Evolutionary conservation across 2,888 invertebrate species (phyloP).

Genomic region (Ashinkailepas kermadecensis): DNA sequence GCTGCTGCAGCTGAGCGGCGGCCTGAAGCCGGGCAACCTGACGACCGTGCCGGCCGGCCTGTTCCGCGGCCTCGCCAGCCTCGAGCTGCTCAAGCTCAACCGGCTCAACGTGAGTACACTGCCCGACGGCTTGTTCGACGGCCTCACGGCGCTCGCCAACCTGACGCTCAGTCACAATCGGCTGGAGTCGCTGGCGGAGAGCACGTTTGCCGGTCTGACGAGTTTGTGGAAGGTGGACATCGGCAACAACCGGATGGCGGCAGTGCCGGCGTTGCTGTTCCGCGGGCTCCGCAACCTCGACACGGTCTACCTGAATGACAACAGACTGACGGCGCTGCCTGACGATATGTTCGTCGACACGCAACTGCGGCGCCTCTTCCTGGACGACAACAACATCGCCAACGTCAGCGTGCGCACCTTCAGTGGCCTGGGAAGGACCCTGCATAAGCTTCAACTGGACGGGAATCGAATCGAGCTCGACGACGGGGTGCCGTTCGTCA

Average conservation of each 20-base stretch:
- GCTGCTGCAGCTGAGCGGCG: neutral
- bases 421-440: neutral
- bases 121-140: neutral
- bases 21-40: neutral
- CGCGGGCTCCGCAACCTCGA: slow-evolving; percentile 53
- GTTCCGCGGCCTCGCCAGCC: no score
- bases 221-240: slow-evolving; percentile 57
- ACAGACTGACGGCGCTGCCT: slow-evolving; percentile 49
- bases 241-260: slow-evolving; percentile 54
- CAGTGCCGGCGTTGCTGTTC: slow-evolving; percentile 55
- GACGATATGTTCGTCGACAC: slow-evolving; percentile 32
- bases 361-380: slow-evolving; percentile 47
- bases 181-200: slow-evolving; percentile 49
- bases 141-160: neutral
- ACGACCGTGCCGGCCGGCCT: no score
- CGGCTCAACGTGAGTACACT: neutral
- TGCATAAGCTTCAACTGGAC: neutral
- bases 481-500: neutral
- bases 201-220: slow-evolving; percentile 55
- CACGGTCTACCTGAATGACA: slow-evolving; percentile 57
- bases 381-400: slow-evolving; percentile 43
- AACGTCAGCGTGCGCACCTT: neutral
- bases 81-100: no score
- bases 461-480: neutral
- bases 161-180: slow-evolving; percentile 32